Evolutionary conservation across 2,797 vertebrate genomes (phyloP).

Genomic region (Pseudopleuronectes americanus): DNA sequence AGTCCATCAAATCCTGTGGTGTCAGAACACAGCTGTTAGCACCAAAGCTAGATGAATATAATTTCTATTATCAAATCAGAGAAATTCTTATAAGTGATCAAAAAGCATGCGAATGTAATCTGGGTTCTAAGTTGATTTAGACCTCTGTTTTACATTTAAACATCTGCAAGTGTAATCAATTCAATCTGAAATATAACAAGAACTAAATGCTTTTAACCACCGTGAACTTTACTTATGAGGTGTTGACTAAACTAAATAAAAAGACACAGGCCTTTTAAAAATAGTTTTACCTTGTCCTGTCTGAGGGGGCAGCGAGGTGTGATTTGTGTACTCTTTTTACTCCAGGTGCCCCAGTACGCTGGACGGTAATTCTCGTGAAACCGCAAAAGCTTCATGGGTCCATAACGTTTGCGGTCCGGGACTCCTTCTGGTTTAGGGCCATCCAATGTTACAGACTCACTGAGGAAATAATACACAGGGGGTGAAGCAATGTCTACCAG

Average conservation of each 20-base stretch:
- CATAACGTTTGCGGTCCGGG: constrained; percentile 86
- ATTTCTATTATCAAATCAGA: neutral
- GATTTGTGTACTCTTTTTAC: constrained; percentile 86
- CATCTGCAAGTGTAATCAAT: neutral
- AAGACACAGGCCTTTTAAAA: neutral
- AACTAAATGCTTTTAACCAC: too few relatives aligned
- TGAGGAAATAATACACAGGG: constrained; percentile 52
- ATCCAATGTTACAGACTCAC: constrained; percentile 83
- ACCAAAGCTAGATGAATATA: neutral
- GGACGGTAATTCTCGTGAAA: constrained; percentile 95
- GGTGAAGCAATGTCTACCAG: neutral
- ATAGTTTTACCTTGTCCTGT: constrained; percentile 87
- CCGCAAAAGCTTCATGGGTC: constrained; percentile 96
- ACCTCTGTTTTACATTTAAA: too few relatives aligned
- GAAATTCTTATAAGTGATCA: neutral
- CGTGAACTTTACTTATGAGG: neutral
- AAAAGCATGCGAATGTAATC: neutral
- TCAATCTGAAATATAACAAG: neutral
- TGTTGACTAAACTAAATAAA: neutral
- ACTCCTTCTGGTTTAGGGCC: constrained; percentile 74
- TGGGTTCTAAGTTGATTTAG: neutral
- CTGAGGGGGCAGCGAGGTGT: constrained; percentile 87
- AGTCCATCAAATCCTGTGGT: constrained; percentile 89
- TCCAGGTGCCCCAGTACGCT: constrained; percentile 99
- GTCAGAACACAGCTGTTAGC: constrained; percentile 15